phyloP scores from a whole-genome alignment of 2,888 invertebrate genomes.

The Caenorhabditis sulstoni region DNA sequence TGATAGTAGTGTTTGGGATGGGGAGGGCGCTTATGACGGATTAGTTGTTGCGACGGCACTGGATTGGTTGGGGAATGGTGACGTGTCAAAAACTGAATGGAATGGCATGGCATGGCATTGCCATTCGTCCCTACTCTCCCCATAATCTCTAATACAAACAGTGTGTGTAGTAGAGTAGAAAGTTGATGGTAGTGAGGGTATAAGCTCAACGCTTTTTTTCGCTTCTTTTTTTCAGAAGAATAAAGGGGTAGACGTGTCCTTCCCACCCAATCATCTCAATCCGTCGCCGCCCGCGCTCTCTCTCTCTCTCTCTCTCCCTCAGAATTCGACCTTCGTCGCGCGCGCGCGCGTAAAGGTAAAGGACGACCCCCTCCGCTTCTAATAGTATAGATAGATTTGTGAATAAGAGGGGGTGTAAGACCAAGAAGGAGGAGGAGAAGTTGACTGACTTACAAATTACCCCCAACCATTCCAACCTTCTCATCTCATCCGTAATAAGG shows the following conservation, averaged over 20 bases:
- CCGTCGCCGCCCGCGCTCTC: no score
- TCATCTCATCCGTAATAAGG: neutral
- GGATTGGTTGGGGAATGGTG: conserved; percentile 1
- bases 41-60: conserved; percentile 18
- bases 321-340: conserved; percentile 50
- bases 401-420: no score
- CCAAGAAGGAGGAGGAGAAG: conserved; percentile 8
- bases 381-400: conserved; percentile 35
- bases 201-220: no score
- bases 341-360: conserved; percentile 7
- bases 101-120: no score
- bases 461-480: neutral
- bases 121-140: no score
- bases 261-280: conserved; percentile 40
- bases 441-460: conserved; percentile 49
- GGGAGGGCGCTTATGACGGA: conserved; percentile 11
- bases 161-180: no score
- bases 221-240: no score
- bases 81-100: neutral
- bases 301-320: conserved; percentile 18
- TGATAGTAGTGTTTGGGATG: neutral
- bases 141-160: no score
- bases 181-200: no score
- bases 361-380: conserved; percentile 6
- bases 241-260: conserved; percentile 19